These are phyloP conservation scores for Chrysolina oricalcia DNA, from an alignment of 2,888 invertebrate species.

Conservation along the genomic window DNA sequence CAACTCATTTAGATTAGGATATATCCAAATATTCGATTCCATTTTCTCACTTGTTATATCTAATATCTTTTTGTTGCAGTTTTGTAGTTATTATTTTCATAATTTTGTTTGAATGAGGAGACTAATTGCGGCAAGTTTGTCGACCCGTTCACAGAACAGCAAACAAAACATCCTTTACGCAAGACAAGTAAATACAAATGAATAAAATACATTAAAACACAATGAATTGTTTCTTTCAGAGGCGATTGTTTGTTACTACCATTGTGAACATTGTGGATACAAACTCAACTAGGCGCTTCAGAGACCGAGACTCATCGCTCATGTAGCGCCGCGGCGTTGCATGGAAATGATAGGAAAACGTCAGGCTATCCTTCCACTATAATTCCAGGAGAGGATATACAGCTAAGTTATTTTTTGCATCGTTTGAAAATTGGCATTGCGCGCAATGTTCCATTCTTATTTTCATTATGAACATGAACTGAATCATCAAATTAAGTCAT, in stretches of 20 bases:
- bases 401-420: slow-evolving; percentile 5
- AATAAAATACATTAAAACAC: slow-evolving; percentile 36
- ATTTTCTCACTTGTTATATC: too few relatives aligned
- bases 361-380: slow-evolving; percentile 7
- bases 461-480: too few relatives aligned
- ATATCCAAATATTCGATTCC: too few relatives aligned
- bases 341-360: slow-evolving; percentile 19
- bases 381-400: neutral
- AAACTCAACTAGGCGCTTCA: slow-evolving; percentile 40
- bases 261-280: slow-evolving; percentile 38
- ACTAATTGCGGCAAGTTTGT: too few relatives aligned
- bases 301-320: slow-evolving; percentile 39
- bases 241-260: slow-evolving; percentile 43
- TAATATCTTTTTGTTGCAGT: too few relatives aligned
- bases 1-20: too few relatives aligned
- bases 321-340: slow-evolving; percentile 26
- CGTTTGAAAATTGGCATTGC: neutral
- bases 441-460: too few relatives aligned
- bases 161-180: neutral
- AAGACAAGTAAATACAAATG: slow-evolving; percentile 22
- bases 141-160: too few relatives aligned
- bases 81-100: too few relatives aligned
- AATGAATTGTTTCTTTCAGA: slow-evolving; percentile 41
- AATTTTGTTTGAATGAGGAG: too few relatives aligned
- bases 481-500: too few relatives aligned